These are phyloP conservation scores for Epistrophe eligans DNA, from an alignment of 2,888 invertebrate species.

Conservation along the genomic window DNA sequence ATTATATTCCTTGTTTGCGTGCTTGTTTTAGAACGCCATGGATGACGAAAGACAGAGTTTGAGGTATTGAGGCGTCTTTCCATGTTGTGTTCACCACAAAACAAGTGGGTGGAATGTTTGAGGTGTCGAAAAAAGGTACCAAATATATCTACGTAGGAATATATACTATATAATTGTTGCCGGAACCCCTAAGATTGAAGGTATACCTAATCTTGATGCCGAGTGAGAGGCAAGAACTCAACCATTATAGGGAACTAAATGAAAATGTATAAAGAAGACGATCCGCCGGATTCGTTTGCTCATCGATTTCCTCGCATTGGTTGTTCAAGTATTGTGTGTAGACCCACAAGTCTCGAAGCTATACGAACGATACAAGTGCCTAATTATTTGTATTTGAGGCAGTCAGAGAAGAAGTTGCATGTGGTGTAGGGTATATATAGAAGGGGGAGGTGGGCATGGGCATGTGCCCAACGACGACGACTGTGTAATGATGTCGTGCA, in stretches of 20 bases:
- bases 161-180: constrained; percentile 23
- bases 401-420: constrained; percentile 5
- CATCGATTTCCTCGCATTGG: constrained; percentile 49
- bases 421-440: not conserved
- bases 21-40: constrained; percentile 61
- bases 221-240: constrained; percentile 9
- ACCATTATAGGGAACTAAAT: constrained; percentile 6
- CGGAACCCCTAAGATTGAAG: constrained; percentile 47
- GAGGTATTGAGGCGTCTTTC: constrained; percentile 41
- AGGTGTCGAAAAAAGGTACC: constrained; percentile 63
- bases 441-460: not conserved
- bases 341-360: constrained; percentile 34
- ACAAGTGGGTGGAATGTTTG: constrained; percentile 64
- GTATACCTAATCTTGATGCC: not conserved
- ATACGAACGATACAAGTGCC: constrained; percentile 26
- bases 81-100: constrained; percentile 16
- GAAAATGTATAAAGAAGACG: constrained; percentile 27
- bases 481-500: constrained; percentile 71
- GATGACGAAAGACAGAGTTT: constrained; percentile 56
- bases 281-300: constrained; percentile 50
- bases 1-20: constrained; percentile 58
- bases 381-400: constrained; percentile 61
- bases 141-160: not conserved
- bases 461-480: constrained; percentile 53
- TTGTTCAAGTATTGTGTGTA: not conserved